These are phyloP conservation scores for Tetrax tetrax DNA, from an alignment of 2,113 vertebrate species.

Conservation along the genomic window DNA sequence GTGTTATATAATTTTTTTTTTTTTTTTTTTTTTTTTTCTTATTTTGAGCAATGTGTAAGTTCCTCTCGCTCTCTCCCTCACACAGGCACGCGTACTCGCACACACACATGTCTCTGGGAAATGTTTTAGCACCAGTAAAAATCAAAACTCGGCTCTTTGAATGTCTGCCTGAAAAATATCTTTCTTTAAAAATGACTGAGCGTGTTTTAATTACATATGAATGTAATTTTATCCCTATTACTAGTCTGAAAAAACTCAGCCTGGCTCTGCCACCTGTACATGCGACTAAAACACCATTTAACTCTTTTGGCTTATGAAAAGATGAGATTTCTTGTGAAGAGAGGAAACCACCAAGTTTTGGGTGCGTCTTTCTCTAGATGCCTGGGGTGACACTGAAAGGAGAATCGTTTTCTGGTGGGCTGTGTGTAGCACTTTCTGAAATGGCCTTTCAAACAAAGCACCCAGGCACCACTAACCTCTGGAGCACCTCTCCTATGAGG, in stretches of 20 bases:
- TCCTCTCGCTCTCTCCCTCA: not conserved
- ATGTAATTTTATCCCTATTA: slow-evolving; percentile 33
- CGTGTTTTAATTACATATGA: slow-evolving; percentile 35
- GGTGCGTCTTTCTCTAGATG: not conserved
- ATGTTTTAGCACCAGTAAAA: slow-evolving; percentile 5
- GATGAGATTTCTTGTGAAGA: not conserved
- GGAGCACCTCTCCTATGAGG: too few relatives aligned
- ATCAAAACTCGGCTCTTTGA: slow-evolving; percentile 11
- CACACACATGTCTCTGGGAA: not conserved
- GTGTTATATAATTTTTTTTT: too few relatives aligned
- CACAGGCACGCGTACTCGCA: not conserved
- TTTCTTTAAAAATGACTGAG: slow-evolving; percentile 27
- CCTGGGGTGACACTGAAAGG: not conserved
- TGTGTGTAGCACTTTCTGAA: not conserved
- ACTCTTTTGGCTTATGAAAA: not conserved
- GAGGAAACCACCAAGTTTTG: not conserved
- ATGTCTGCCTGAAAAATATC: slow-evolving; percentile 24
- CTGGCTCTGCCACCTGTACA: not conserved
- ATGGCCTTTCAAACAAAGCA: not conserved
- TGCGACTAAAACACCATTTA: slow-evolving; percentile 13
- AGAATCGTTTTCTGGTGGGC: not conserved
- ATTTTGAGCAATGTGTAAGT: not conserved
- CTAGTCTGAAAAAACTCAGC: slow-evolving; percentile 10
- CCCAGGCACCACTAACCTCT: not conserved
- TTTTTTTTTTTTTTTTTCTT: not conserved